Conservation (phyloP, 2,113 vertebrate genomes). For the Patagioenas fasciata region DNA sequence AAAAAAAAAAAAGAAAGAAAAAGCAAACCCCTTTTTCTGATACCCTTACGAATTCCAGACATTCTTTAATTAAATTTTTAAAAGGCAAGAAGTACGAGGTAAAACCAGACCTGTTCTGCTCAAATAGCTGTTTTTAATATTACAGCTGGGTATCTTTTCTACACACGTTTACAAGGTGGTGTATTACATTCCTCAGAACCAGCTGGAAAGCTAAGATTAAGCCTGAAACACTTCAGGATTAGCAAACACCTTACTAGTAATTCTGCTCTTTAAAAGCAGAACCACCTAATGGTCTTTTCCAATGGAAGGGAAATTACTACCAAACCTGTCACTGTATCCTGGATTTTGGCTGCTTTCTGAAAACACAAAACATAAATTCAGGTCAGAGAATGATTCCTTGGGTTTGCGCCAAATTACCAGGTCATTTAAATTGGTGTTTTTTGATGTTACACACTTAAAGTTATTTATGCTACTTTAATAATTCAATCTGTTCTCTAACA, state of each 20-base stretch:
- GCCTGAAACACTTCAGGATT: not conserved
- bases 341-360: slow-evolving; percentile 55
- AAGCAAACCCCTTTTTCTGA: not conserved
- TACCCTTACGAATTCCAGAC: not conserved
- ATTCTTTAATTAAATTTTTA: slow-evolving; percentile 5
- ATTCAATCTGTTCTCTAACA: slow-evolving; percentile 57
- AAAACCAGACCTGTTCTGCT: not conserved
- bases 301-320: slow-evolving; percentile 27
- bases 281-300: slow-evolving; percentile 28
- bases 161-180: slow-evolving; percentile 21
- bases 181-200: slow-evolving; percentile 3
- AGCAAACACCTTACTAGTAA: slow-evolving; percentile 8
- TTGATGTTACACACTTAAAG: slow-evolving; percentile 59
- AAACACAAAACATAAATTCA: slow-evolving; percentile 62
- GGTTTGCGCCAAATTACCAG: slow-evolving; percentile 51
- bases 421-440: slow-evolving; percentile 65
- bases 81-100: not conserved
- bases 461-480: slow-evolving; percentile 68
- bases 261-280: slow-evolving; percentile 46
- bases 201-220: slow-evolving; percentile 40
- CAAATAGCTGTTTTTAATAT: not conserved
- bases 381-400: slow-evolving; percentile 56
- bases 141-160: slow-evolving; percentile 16
- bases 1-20: not conserved
- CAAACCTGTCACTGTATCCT: slow-evolving; percentile 25